phyloP scores from a whole-genome alignment of 2,113 vertebrate species.

The Labrus mixtus region DNA sequence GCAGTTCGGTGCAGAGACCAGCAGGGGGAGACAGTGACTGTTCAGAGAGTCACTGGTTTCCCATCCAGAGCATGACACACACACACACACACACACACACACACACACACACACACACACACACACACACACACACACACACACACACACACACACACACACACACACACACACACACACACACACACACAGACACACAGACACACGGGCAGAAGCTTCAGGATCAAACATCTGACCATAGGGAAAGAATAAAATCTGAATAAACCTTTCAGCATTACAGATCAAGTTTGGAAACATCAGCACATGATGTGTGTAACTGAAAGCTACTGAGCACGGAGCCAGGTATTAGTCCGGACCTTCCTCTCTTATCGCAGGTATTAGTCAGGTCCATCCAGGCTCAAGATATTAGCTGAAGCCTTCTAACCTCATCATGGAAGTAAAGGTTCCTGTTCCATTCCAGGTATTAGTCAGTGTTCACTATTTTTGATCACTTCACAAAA shows the following conservation, averaged over 20 bases:
- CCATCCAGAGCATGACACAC: not conserved
- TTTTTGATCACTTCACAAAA: too few species aligned
- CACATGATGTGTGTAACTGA: too few species aligned
- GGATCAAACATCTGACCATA: too few species aligned
- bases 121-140: not conserved
- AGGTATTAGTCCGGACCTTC: not conserved
- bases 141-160: too few species aligned
- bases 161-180: not conserved
- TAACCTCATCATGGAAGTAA: not conserved
- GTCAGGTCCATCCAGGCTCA: not conserved
- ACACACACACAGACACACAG: too few species aligned
- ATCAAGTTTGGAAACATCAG: too few species aligned
- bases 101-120: too few species aligned
- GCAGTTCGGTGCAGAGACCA: not conserved
- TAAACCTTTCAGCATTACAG: too few species aligned
- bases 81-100: not conserved
- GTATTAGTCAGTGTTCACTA: not conserved
- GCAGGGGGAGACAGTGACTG: slow-evolving; percentile 10
- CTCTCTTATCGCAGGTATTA: not conserved
- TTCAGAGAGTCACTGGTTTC: not conserved
- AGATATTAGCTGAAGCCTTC: not conserved
- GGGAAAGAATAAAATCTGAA: too few species aligned
- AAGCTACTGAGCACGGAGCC: not conserved
- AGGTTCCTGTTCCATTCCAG: not conserved
- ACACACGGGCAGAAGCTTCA: too few species aligned